Percentiles rank a stretch among this genome's conserved stretches.
Conservation (phyloP, 2,113 vertebrate genomes). For the Australoheros scitulus region DNA sequence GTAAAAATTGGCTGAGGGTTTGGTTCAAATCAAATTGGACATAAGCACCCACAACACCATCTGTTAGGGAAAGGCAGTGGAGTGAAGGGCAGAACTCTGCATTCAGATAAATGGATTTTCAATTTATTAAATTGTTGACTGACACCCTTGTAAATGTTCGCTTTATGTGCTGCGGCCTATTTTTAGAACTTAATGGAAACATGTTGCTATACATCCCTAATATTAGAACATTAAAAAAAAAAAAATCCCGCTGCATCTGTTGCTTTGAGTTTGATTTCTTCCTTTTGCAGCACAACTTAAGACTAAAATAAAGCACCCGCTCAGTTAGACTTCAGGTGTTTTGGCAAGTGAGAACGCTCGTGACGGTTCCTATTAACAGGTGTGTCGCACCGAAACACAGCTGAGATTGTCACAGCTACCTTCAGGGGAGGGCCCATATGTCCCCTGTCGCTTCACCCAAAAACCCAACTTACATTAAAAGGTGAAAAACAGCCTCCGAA, state of each 20-base stretch:
- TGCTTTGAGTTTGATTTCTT: constrained; percentile 38
- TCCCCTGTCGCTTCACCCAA: constrained; percentile 47
- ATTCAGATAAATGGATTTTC: constrained; percentile 82
- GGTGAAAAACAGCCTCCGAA: constrained; percentile 46
- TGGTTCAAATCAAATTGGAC: constrained; percentile 89
- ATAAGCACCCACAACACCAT: constrained; percentile 88
- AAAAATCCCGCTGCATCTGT: constrained; percentile 48
- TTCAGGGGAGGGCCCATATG: constrained; percentile 64
- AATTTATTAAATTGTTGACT: constrained; percentile 80
- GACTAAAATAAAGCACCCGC: constrained; percentile 44
- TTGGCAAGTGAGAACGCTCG: constrained; percentile 50
- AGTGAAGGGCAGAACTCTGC: constrained; percentile 83
- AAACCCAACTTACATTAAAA: constrained; percentile 48
- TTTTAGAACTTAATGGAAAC: constrained; percentile 66
- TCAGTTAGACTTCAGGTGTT: constrained; percentile 55
- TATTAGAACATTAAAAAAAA: constrained; percentile 38
- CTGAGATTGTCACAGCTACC: constrained; percentile 50
- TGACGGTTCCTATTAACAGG: constrained; percentile 58
- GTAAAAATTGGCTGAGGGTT: constrained; percentile 84
- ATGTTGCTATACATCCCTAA: constrained; percentile 58
- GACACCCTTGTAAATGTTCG: constrained; percentile 73
- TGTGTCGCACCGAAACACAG: constrained; percentile 64
- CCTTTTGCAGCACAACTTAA: constrained; percentile 39
- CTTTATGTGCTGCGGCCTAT: constrained; percentile 63
- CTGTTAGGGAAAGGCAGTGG: constrained; percentile 82